Evolutionary conservation across 2,113 vertebrate species (phyloP).

Genomic region (Sceloporus undulatus): DNA sequence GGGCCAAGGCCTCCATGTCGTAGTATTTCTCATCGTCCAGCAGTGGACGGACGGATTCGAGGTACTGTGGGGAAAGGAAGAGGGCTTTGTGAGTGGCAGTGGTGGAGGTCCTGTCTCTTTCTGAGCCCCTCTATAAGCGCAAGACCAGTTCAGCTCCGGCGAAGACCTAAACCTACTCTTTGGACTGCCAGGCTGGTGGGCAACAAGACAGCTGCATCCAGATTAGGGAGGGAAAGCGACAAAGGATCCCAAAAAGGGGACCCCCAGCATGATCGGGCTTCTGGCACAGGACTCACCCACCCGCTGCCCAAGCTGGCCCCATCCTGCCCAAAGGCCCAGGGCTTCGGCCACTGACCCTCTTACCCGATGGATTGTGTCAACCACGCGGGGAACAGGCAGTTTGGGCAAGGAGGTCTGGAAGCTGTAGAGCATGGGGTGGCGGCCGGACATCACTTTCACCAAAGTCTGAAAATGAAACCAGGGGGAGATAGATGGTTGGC

Average conservation of each 20-base stretch:
- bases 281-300: no score
- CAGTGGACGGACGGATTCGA: conserved; percentile 90
- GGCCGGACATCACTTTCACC: conserved; percentile 86
- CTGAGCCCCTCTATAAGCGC: not conserved
- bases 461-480: conserved; percentile 66
- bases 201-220: no score
- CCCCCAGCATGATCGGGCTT: no score
- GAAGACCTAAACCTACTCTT: no score
- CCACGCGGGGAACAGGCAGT: conserved; percentile 88
- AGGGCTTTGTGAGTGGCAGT: no score
- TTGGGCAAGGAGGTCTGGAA: conserved; percentile 93
- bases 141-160: no score
- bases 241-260: no score
- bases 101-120: not conserved
- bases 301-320: no score
- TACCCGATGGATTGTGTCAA: conserved; percentile 89
- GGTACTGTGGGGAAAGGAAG: conserved; percentile 80
- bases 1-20: conserved; percentile 86
- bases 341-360: conserved; percentile 18
- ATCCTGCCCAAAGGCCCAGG: no score
- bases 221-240: no score
- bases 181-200: no score
- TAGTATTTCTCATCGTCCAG: conserved; percentile 81
- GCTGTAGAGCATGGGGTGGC: conserved; percentile 92
- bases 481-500: no score